Evolutionary conservation across 2,797 vertebrate genomes (phyloP), one percentile per base, ranked within the genome.

Genomic region (Otus scops): DNA sequence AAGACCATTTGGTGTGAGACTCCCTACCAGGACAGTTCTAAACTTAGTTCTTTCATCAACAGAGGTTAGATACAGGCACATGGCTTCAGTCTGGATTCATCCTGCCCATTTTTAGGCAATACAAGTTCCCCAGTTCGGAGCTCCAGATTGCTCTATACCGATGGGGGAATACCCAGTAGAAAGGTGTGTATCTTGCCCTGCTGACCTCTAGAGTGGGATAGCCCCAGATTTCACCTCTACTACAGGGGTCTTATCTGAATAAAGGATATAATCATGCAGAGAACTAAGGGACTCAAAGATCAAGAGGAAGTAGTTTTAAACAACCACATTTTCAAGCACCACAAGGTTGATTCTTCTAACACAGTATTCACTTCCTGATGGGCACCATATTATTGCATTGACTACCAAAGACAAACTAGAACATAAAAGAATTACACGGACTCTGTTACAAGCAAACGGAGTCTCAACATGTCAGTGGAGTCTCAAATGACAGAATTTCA

Each of bases 121-220:
- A 6, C 11, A 38, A 68, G 34, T 27, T 38, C 16, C 26, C 45
- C 21, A 41, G 0, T 26, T 41, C 4, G 3, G 50, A 89, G 63
- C 20, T 38, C 38, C 10, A 48, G n/a, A 11, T 28, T 41, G 27
- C 77, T 67, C 65, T 30, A 2, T 14, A 26, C 53, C 34, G 34
- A 10, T 4, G 11, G 24, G 6, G 32, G 39, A 28, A 30, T 1
- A 27, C 39, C 34, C 8, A n/a, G 24, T 0, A 36, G 21, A 59
- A 18, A 20, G 45, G 4, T 26, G 59, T 3, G 5, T 13, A 27
- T 34, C 32, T 20, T 75, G 50, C 50, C 45, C 45, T 10, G 0
- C 38, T 79, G 74, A 48, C 48, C 63, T 43, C 63, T 4, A 19
- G 19, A 23, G 20, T 43, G 51, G 34, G 32, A 4, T 32, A 74